These are phyloP conservation scores for Grammomys surdaster DNA, from an alignment of 2,113 vertebrate species.

Conservation along the genomic window DNA sequence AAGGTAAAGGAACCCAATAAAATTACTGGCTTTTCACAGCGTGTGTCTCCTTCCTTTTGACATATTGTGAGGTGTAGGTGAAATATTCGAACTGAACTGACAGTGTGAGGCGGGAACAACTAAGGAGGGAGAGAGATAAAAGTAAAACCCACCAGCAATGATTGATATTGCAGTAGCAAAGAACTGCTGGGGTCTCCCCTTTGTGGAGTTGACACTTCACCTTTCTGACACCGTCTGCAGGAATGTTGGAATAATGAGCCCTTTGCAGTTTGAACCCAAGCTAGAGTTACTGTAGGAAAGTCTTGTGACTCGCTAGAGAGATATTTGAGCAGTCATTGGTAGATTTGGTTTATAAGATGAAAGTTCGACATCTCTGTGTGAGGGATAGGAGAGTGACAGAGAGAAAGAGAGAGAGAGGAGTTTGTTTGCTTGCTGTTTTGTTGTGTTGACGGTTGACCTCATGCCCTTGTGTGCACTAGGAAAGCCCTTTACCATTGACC, in stretches of 20 bases:
- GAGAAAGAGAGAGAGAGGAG: neutral
- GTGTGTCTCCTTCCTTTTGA: slow-evolving; percentile 91
- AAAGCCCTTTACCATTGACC: neutral
- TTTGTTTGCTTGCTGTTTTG: neutral
- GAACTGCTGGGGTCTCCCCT: slow-evolving; percentile 83
- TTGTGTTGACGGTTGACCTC: neutral
- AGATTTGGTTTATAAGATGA: neutral
- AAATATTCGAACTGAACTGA: slow-evolving; percentile 94
- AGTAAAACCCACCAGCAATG: slow-evolving; percentile 86
- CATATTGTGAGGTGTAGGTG: slow-evolving; percentile 94
- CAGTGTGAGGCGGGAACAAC: slow-evolving; percentile 88
- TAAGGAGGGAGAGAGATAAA: slow-evolving; percentile 90
- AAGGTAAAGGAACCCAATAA: slow-evolving; percentile 93
- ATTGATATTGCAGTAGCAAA: slow-evolving; percentile 85
- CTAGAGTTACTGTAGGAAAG: slow-evolving; percentile 71
- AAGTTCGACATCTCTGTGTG: neutral
- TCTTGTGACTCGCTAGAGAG: slow-evolving; percentile 6
- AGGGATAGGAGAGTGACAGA: neutral
- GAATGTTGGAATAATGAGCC: slow-evolving; percentile 77
- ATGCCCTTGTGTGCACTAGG: neutral
- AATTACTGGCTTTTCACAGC: slow-evolving; percentile 94
- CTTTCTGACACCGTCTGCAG: slow-evolving; percentile 77
- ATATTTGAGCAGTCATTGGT: neutral
- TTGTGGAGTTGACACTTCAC: slow-evolving; percentile 84
- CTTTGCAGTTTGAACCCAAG: slow-evolving; percentile 50